These are phyloP conservation scores for Tetrapedia diversipes DNA, from an alignment of 2,888 invertebrate species.

Conservation along the genomic window DNA sequence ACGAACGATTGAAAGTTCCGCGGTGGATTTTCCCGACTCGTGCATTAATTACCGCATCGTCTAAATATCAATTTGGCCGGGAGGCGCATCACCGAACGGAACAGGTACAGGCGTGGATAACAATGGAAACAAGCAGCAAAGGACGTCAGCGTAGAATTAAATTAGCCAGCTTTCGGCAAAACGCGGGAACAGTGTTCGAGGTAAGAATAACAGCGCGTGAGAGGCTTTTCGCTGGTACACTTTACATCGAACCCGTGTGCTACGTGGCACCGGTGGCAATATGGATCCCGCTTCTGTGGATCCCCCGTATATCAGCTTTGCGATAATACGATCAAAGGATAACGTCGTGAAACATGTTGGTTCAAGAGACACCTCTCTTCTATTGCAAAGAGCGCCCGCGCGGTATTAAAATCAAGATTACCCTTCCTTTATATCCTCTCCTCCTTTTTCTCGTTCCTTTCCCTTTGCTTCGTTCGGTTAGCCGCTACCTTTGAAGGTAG, in stretches of 20 bases:
- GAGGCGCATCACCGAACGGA: constrained; percentile 29
- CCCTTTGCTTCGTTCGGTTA: neutral
- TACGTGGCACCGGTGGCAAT: constrained; percentile 37
- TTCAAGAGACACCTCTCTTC: constrained; percentile 37
- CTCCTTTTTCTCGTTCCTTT: neutral
- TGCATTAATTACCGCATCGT: constrained; percentile 41
- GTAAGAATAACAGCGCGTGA: constrained; percentile 66
- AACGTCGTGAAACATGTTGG: constrained; percentile 52
- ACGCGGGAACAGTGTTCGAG: constrained; percentile 61
- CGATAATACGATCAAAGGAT: constrained; percentile 63
- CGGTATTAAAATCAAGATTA: constrained; percentile 31
- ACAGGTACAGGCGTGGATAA: constrained; percentile 24
- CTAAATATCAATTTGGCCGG: constrained; percentile 55
- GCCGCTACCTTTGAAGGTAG: neutral
- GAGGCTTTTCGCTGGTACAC: constrained; percentile 50
- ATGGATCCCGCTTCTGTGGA: constrained; percentile 48
- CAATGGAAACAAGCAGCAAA: constrained; percentile 39
- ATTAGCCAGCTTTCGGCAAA: constrained; percentile 69
- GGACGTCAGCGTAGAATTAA: constrained; percentile 60
- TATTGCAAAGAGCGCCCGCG: constrained; percentile 29
- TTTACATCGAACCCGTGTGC: constrained; percentile 53
- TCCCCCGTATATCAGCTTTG: constrained; percentile 54
- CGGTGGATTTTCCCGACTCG: neutral
- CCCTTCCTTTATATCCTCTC: constrained; percentile 15
- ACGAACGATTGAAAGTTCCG: constrained; percentile 12